Conservation (phyloP, 2,797 vertebrate species). For the Fistularia tabacaria region DNA sequence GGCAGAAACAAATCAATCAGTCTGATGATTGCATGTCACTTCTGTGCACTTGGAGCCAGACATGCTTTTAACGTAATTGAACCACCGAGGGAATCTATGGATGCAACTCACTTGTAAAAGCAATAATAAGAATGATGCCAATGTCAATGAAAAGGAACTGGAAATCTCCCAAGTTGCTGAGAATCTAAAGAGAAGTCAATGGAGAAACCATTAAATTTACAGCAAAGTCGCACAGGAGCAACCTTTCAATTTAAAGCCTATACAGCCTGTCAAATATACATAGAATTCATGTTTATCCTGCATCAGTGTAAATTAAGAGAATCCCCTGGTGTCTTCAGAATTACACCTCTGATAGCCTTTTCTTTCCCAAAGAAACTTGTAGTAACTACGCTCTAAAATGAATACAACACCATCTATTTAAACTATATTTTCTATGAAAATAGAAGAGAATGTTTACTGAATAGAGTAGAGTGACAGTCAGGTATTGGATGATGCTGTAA, state of each 20-base stretch:
- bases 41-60: background rate
- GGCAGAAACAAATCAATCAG: background rate
- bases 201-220: background rate
- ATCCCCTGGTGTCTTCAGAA: no score
- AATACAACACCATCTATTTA: no score
- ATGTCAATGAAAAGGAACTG: conserved; percentile 98
- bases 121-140: conserved; percentile 90
- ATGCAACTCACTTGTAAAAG: conserved; percentile 90
- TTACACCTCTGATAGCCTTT: no score
- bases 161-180: conserved; percentile 95
- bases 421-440: background rate
- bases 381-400: no score
- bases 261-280: no score
- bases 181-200: conserved; percentile 75
- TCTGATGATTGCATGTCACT: background rate
- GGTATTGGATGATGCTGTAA: conserved; percentile 98
- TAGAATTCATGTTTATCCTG: no score
- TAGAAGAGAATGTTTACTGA: conserved; percentile 77
- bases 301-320: no score
- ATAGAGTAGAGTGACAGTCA: conserved; percentile 92
- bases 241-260: no score
- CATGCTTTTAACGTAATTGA: background rate
- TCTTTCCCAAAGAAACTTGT: no score
- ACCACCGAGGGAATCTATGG: background rate
- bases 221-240: no score